Conservation (phyloP, 2,888 invertebrate species). For the Kuschelorhynchus macadamiae region DNA sequence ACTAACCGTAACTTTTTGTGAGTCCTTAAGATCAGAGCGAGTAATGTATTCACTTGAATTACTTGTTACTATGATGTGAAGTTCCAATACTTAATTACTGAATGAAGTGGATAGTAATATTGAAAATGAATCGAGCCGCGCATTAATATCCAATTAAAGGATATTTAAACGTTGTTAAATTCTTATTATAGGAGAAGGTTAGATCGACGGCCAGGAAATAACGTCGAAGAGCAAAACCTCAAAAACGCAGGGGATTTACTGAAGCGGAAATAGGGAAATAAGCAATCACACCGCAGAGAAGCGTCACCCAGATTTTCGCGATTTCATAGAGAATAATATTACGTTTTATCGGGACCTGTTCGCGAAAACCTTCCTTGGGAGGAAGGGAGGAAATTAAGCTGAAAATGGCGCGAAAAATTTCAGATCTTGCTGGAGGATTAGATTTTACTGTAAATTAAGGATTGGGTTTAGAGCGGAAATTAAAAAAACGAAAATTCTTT, state of each 20-base stretch:
- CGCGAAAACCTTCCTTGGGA: conserved; percentile 19
- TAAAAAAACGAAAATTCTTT: no score
- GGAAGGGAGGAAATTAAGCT: conserved; percentile 26
- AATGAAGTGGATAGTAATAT: no score
- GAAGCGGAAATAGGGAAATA: conserved; percentile 32
- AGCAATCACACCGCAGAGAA: conserved; percentile 26
- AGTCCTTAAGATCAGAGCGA: no score
- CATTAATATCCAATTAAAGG: conserved; percentile 4
- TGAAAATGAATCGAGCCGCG: background rate
- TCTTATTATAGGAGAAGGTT: conserved; percentile 7
- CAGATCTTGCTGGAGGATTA: conserved; percentile 9
- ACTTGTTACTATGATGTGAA: no score
- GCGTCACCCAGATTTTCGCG: conserved; percentile 24
- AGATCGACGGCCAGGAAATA: conserved; percentile 13
- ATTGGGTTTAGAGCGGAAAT: no score
- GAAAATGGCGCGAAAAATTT: conserved; percentile 16
- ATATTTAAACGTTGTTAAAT: background rate
- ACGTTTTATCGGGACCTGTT: conserved; percentile 30
- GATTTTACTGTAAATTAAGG: conserved; percentile 3
- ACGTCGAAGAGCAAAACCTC: conserved; percentile 15
- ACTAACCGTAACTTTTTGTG: no score
- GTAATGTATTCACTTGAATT: no score
- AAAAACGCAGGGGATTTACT: conserved; percentile 23
- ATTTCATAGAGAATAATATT: conserved; percentile 22
- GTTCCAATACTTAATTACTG: no score